phyloP scores from a whole-genome alignment of 1,140 invertebrate genomes.

The Hestina assimilis region DNA sequence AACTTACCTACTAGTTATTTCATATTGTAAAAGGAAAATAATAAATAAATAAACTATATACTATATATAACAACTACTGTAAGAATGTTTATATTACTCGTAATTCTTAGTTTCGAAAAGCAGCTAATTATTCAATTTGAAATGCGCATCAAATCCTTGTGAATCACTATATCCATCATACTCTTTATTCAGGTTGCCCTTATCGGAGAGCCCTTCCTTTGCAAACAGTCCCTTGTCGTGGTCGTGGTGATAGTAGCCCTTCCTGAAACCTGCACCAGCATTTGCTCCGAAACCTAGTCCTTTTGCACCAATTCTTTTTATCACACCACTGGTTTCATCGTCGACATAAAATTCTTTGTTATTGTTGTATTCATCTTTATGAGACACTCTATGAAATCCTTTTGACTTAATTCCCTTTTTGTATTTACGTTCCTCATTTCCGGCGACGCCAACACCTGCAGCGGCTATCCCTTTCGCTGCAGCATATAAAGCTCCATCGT shows the following conservation, averaged over 20 bases:
- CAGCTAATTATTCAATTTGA: slow-evolving; percentile 46
- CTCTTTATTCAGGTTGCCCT: slow-evolving; percentile 70
- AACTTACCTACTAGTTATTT: too few relatives aligned
- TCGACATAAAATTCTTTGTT: slow-evolving; percentile 85
- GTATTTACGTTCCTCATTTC: slow-evolving; percentile 73
- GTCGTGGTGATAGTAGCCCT: slow-evolving; percentile 73
- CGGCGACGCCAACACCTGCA: slow-evolving; percentile 62
- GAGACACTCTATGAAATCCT: slow-evolving; percentile 84
- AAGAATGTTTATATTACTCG: too few relatives aligned
- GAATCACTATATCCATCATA: slow-evolving; percentile 69
- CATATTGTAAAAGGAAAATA: not conserved
- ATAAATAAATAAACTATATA: too few relatives aligned
- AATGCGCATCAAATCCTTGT: slow-evolving; percentile 72
- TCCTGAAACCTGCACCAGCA: slow-evolving; percentile 77
- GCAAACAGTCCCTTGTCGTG: slow-evolving; percentile 70
- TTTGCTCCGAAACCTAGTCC: slow-evolving; percentile 69
- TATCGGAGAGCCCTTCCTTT: slow-evolving; percentile 74
- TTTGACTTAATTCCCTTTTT: slow-evolving; percentile 84
- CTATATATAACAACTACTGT: too few relatives aligned
- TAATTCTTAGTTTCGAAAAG: too few relatives aligned
- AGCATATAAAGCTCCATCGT: slow-evolving; percentile 63
- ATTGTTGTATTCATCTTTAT: slow-evolving; percentile 87
- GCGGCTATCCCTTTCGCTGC: slow-evolving; percentile 50
- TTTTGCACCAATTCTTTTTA: slow-evolving; percentile 79
- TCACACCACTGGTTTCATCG: slow-evolving; percentile 80